Evolutionary conservation across 1,140 invertebrate species (phyloP).

Genomic region (Diachasma alloeum): DNA sequence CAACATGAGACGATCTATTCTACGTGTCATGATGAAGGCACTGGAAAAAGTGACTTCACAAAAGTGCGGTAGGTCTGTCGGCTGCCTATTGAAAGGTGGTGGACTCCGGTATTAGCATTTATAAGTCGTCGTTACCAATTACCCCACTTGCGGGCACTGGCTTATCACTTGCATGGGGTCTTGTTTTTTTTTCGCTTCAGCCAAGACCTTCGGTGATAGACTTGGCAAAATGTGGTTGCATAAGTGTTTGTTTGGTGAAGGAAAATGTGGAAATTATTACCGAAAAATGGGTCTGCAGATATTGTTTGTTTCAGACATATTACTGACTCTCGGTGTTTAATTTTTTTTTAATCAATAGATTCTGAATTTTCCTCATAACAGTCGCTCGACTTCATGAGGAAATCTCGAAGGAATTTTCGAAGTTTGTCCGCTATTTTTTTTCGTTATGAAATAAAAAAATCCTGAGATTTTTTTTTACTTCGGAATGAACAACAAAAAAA

Average conservation of each 20-base stretch:
- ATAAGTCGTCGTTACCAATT: slow-evolving; percentile 10
- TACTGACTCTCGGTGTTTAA: too few relatives aligned
- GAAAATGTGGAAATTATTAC: too few relatives aligned
- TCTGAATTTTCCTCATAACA: too few relatives aligned
- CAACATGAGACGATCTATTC: slow-evolving; percentile 2
- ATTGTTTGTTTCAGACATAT: too few relatives aligned
- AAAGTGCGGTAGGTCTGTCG: background rate
- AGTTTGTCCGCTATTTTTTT: too few relatives aligned
- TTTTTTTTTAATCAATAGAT: too few relatives aligned
- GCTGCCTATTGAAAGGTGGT: slow-evolving; percentile 19
- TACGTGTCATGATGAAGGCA: slow-evolving; percentile 14
- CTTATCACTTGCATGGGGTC: background rate
- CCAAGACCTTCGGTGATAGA: background rate
- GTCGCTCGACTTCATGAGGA: too few relatives aligned
- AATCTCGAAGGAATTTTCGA: too few relatives aligned
- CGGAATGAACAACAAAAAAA: too few relatives aligned
- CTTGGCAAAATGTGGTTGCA: background rate
- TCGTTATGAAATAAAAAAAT: too few relatives aligned
- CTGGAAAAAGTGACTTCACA: background rate
- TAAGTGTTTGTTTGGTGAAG: background rate
- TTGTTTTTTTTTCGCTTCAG: background rate
- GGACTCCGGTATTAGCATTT: slow-evolving; percentile 11
- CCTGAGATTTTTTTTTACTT: too few relatives aligned
- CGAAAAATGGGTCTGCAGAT: too few relatives aligned
- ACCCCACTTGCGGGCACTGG: background rate